Evolutionary conservation across 2,113 vertebrate species (phyloP).

Genomic region (Grammomys dolichurus): DNA sequence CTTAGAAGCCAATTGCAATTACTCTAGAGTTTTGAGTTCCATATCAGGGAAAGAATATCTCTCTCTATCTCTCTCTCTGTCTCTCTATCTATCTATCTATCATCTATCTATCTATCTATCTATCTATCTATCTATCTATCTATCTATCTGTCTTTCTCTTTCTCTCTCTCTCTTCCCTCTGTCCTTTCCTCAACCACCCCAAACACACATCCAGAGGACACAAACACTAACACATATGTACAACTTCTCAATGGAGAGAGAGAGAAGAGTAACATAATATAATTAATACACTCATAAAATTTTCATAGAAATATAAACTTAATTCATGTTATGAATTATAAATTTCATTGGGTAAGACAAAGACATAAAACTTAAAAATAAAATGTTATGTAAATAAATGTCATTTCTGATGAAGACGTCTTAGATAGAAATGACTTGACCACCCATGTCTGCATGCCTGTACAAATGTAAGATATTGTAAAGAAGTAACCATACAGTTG

Average conservation of each 20-base stretch:
- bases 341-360: not conserved
- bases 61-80: not conserved
- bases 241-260: not conserved
- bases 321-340: not conserved
- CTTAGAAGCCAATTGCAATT: not conserved
- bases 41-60: no score
- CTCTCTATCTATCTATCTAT: no score
- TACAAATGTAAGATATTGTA: not conserved
- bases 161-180: not conserved
- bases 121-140: no score
- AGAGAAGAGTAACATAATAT: not conserved
- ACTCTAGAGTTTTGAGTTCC: not conserved
- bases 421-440: not conserved
- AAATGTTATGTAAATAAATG: not conserved
- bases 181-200: no score
- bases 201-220: not conserved
- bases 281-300: not conserved
- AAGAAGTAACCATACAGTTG: not conserved
- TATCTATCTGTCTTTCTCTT: not conserved
- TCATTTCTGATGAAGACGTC: fast-evolving
- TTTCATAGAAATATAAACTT: not conserved
- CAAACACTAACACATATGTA: no score
- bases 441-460: not conserved
- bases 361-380: not conserved
- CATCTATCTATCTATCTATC: no score